Base-by-base conservation (phyloP, 2,888 invertebrate genomes). In the Exocentrus adspersus region DNA sequence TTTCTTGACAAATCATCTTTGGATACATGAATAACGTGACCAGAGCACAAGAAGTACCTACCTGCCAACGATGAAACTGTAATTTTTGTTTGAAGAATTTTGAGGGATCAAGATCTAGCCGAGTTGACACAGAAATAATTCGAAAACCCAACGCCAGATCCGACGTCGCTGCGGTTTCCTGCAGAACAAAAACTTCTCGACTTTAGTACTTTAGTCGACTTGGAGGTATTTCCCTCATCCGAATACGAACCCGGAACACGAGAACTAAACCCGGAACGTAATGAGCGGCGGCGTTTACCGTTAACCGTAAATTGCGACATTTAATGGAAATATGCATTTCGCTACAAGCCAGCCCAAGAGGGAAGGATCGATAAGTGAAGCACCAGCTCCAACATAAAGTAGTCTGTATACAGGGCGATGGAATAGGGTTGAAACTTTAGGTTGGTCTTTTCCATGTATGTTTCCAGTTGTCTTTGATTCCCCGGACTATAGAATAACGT, bases 201-300 rank as follows among this genome's bases (percentile, higher is more conserved):
- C n/a, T n/a, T n/a, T n/a, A n/a, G n/a, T n/a, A n/a, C n/a, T n/a
- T n/a, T 37, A 37, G 37, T 37, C 12, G 12, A 37, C n/a, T n/a
- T n/a, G n/a, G n/a, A n/a, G n/a, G n/a, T n/a, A n/a, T n/a, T n/a
- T n/a, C 37, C 14, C 12, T 37, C 37, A 37, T 37, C 37, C n/a
- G 37, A 37, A 37, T n/a, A 12, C 37, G 37, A 37, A 37, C 12
- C n/a, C 37, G 14, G 37, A n/a, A n/a, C 37, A 37, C 37, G n/a
- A 37, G 37, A 37, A 37, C n/a, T n/a, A n/a, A n/a, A n/a, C 32
- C 17, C 10, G 16, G 32, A 30, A 30, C 17, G 21, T 51, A 52
- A 52, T 32, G 17, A 37, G 20, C 17, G 52, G 14, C 32, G 51
- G 19, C 32, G 51, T 52, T 52, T 41, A 52, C 52, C 52, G 52